Percentiles rank a stretch among this genome's conserved stretches.
These are phyloP conservation scores for Rhagium mordax DNA, from an alignment of 2,888 invertebrate genomes.

Conservation along the genomic window DNA sequence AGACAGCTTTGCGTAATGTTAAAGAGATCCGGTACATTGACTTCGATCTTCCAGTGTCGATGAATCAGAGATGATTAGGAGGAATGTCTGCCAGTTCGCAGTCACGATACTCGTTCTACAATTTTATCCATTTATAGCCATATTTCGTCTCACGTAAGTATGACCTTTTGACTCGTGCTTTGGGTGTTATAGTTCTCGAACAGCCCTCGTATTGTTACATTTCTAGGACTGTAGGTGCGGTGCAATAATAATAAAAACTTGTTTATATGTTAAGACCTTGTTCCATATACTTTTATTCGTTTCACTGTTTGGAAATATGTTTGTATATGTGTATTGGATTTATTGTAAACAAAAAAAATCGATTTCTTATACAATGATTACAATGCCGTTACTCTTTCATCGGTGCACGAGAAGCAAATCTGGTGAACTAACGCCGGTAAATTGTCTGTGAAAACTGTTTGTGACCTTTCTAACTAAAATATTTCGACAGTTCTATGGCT, in stretches of 20 bases:
- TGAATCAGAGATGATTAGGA: not conserved
- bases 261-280: not conserved
- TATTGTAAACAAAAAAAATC: not conserved
- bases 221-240: not conserved
- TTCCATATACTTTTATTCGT: not conserved
- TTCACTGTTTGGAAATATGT: not conserved
- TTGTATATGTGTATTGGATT: not conserved
- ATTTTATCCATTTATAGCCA: not conserved
- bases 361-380: not conserved
- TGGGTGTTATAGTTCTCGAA: not conserved
- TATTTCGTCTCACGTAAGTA: not conserved
- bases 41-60: not conserved
- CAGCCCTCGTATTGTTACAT: not conserved
- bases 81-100: not conserved
- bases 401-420: too few species aligned
- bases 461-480: too few species aligned
- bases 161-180: too few species aligned
- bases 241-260: not conserved
- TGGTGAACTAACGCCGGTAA: too few species aligned
- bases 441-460: too few species aligned
- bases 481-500: too few species aligned
- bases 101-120: not conserved
- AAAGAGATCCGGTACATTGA: not conserved
- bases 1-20: not conserved
- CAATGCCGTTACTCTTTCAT: not conserved